Conservation (phyloP, 2,888 invertebrate species). For the Spatulosminthurus flaviceps region DNA sequence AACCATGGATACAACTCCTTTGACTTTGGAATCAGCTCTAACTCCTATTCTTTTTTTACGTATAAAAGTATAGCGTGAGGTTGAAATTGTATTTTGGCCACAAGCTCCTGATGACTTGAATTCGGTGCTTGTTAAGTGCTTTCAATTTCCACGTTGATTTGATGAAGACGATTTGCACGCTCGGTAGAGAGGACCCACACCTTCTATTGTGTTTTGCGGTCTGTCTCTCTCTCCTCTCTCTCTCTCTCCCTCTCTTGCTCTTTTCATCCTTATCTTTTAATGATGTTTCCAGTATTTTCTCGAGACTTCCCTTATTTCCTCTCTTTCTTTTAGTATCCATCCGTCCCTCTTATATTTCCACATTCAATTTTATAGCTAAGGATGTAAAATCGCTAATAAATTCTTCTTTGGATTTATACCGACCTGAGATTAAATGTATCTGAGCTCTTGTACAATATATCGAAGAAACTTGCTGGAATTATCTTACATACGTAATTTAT, state of each 20-base stretch:
- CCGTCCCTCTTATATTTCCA: neutral
- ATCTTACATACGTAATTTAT: too few relatives aligned
- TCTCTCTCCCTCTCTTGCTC: slow-evolving; percentile 22
- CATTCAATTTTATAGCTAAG: neutral
- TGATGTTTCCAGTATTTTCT: slow-evolving; percentile 25
- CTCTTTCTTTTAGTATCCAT: slow-evolving; percentile 20
- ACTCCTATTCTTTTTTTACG: neutral
- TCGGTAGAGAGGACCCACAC: slow-evolving; percentile 27
- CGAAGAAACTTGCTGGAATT: too few relatives aligned
- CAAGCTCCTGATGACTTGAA: slow-evolving; percentile 16
- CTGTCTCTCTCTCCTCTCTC: neutral
- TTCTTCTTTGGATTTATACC: neutral
- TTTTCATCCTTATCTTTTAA: slow-evolving; percentile 26
- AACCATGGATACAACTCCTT: neutral
- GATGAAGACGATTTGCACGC: slow-evolving; percentile 44
- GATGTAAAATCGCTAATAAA: slow-evolving; percentile 13
- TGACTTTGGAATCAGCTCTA: neutral
- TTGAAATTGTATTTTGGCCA: slow-evolving; percentile 8
- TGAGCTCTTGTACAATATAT: too few relatives aligned
- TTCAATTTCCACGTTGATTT: slow-evolving; percentile 35
- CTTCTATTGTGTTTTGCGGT: slow-evolving; percentile 35
- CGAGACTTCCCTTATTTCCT: slow-evolving; percentile 24
- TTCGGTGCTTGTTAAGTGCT: slow-evolving; percentile 39
- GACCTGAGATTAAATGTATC: too few relatives aligned
- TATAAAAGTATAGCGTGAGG: neutral